A percentile compares a stretch with the other conserved stretches of the same genome.
These are phyloP conservation scores for Ailurus styani DNA, from an alignment of 2,113 vertebrate species.

Conservation along the genomic window DNA sequence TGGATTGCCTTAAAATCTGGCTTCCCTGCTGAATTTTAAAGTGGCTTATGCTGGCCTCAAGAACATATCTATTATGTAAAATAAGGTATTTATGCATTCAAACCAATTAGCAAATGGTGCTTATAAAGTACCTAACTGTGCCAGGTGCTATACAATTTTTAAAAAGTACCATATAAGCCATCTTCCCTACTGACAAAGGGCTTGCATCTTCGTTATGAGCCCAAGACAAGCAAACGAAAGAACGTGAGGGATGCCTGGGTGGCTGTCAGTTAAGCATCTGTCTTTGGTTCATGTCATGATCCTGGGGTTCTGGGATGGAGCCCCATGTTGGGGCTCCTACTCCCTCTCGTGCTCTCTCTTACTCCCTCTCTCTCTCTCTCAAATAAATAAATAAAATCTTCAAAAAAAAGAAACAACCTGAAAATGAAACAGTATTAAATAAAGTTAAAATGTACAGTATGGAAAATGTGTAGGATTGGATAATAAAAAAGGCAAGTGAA, in stretches of 20 bases:
- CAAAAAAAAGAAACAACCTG: not conserved
- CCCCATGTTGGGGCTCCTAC: not conserved
- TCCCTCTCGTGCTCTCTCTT: not conserved
- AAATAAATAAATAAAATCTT: not conserved
- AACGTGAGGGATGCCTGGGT: not conserved
- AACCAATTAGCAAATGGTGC: slow-evolving; percentile 4
- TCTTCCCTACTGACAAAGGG: not conserved
- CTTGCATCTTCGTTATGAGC: not conserved
- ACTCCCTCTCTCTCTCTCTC: too few species aligned
- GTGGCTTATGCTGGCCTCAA: not conserved
- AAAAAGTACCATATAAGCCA: not conserved
- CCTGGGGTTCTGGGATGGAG: not conserved
- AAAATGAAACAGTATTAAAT: not conserved
- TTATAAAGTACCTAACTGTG: not conserved
- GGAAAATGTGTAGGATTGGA: not conserved
- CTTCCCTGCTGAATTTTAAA: slow-evolving; percentile 25
- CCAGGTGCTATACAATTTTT: not conserved
- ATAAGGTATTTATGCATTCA: not conserved
- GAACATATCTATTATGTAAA: not conserved
- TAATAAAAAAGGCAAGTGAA: slow-evolving; percentile 5
- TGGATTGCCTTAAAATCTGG: not conserved
- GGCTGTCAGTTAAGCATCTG: not conserved
- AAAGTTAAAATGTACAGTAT: not conserved
- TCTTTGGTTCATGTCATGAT: not conserved
- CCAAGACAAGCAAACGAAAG: not conserved